Conservation (phyloP, 2,797 vertebrate genomes). For the Heteromormyrus szaboi region DNA sequence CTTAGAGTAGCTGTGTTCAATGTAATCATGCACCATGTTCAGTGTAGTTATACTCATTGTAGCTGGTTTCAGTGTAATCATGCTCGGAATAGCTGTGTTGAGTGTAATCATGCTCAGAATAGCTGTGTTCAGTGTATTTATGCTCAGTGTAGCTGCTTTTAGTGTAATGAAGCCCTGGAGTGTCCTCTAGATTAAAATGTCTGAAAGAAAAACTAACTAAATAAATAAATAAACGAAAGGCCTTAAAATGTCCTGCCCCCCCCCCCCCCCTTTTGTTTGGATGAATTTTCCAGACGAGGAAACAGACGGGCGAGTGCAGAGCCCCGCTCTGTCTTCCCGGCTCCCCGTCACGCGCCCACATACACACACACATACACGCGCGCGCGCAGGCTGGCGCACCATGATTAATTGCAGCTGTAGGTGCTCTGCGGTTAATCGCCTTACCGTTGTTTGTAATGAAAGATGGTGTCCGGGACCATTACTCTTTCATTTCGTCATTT, state of each 20-base stretch:
- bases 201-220: not conserved
- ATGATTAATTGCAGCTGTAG: conserved; percentile 23
- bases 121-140: not conserved
- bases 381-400: not conserved
- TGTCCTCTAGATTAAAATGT: not conserved
- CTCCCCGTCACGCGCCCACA: not conserved
- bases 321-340: not conserved
- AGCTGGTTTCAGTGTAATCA: not conserved
- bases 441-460: conserved; percentile 39
- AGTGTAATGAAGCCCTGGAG: not conserved
- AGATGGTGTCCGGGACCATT: conserved; percentile 33
- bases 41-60: not conserved
- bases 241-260: not conserved
- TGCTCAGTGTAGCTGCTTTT: not conserved
- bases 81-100: not conserved
- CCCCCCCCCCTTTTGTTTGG: not conserved
- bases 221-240: not conserved
- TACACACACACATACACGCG: conserved; percentile 18
- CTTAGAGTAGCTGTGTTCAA: not conserved
- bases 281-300: not conserved
- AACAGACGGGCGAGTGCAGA: not conserved
- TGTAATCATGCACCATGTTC: not conserved
- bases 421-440: conserved; percentile 26
- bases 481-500: conserved; percentile 30
- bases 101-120: not conserved